Evolutionary conservation across 1,140 invertebrate genomes (phyloP).

Genomic region (Leptopilina boulardi): DNA sequence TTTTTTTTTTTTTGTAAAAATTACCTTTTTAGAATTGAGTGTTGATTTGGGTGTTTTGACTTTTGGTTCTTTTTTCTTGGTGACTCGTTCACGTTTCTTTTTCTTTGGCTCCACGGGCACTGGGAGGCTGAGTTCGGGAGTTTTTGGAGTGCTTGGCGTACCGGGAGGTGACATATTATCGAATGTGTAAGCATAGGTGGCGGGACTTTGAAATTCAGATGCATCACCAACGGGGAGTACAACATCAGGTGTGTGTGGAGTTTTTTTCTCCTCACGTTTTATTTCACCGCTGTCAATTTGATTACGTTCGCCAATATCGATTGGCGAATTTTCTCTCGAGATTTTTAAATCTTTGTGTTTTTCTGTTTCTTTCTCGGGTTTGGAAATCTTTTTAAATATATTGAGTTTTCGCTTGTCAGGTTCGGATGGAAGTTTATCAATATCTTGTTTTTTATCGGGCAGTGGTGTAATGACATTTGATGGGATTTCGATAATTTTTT

Average conservation of each 20-base stretch:
- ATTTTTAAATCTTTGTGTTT: conserved; percentile 71
- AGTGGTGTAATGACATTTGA: conserved; percentile 10
- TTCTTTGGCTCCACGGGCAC: conserved; percentile 68
- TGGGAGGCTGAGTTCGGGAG: conserved; percentile 76
- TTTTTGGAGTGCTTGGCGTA: conserved; percentile 77
- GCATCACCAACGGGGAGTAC: conserved; percentile 66
- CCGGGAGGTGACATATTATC: conserved; percentile 78
- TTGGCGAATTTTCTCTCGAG: conserved; percentile 72
- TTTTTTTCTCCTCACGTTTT: conserved; percentile 68
- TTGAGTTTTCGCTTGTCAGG: conserved; percentile 89
- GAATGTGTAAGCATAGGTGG: conserved; percentile 68
- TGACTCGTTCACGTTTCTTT: conserved; percentile 80
- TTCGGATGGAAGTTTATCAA: conserved; percentile 85
- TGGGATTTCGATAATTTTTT: conserved; percentile 64
- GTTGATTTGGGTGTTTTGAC: conserved; percentile 65
- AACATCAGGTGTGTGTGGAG: conserved; percentile 69
- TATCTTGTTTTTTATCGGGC: conserved; percentile 66
- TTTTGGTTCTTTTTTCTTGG: conserved; percentile 81
- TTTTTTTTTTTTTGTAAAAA: neutral
- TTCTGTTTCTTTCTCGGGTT: conserved; percentile 74
- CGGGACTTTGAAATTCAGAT: conserved; percentile 61
- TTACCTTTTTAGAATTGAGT: conserved; percentile 68
- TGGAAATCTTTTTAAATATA: conserved; percentile 91
- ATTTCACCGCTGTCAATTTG: conserved; percentile 55
- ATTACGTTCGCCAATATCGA: conserved; percentile 69